Conservation (phyloP, 2,113 vertebrate species). For the Phodopus roborovskii region DNA sequence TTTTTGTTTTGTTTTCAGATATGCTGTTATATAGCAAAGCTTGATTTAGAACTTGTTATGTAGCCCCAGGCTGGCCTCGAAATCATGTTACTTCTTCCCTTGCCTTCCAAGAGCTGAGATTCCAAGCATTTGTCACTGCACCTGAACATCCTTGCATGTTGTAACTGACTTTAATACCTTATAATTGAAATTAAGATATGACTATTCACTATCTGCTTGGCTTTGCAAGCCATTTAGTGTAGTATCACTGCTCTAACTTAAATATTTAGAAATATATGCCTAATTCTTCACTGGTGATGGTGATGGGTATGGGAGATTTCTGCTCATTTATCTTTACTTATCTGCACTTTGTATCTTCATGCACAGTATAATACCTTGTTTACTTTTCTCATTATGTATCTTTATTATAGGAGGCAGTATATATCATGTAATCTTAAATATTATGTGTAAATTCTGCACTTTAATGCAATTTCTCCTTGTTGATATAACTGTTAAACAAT, state of each 20-base stretch:
- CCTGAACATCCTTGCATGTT: neutral
- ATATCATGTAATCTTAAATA: neutral
- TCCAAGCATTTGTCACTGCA: neutral
- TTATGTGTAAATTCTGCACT: neutral
- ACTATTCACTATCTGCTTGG: neutral
- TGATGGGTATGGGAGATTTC: neutral
- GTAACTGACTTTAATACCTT: neutral
- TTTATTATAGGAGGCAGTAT: neutral
- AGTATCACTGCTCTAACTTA: neutral
- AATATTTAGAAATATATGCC: neutral
- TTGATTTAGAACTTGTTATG: neutral
- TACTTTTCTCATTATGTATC: neutral
- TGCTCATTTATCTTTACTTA: neutral
- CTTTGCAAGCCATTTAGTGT: neutral
- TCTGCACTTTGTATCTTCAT: neutral
- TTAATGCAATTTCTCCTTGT: neutral
- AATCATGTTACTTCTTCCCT: neutral
- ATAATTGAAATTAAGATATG: neutral
- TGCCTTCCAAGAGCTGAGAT: neutral
- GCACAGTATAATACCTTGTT: neutral
- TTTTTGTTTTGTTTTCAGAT: neutral
- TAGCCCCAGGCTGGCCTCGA: neutral
- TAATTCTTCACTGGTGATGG: neutral
- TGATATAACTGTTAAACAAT: neutral
- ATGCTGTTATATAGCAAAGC: neutral